phyloP scores from a whole-genome alignment of 2,888 invertebrate species.

The Mythimna lalbum region DNA sequence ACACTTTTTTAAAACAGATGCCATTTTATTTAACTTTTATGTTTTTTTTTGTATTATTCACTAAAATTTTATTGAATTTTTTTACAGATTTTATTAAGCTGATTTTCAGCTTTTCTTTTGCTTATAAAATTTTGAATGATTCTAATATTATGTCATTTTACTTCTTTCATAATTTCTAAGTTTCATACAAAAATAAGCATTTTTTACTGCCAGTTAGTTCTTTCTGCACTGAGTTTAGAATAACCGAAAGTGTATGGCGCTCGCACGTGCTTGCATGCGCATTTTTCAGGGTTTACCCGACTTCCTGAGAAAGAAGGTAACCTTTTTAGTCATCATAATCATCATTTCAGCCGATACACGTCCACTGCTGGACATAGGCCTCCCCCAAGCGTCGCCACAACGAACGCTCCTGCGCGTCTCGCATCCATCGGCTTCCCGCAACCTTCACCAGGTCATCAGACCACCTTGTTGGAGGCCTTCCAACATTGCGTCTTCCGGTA shows the following conservation, averaged over 20 bases:
- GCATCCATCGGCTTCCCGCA: too few relatives aligned
- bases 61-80: neutral
- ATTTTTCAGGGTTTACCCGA: neutral
- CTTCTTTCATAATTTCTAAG: neutral
- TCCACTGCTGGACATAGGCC: too few relatives aligned
- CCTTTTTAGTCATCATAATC: too few relatives aligned
- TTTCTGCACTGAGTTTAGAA: neutral
- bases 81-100: neutral
- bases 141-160: constrained; percentile 20
- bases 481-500: too few relatives aligned
- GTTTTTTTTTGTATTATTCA: neutral
- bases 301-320: neutral
- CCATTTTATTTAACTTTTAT: constrained; percentile 31
- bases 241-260: neutral
- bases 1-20: constrained; percentile 28
- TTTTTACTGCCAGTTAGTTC: constrained; percentile 31
- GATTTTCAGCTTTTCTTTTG: neutral
- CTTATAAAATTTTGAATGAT: constrained; percentile 25
- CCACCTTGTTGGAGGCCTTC: too few relatives aligned
- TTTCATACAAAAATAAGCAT: neutral
- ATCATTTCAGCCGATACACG: too few relatives aligned
- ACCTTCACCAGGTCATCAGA: too few relatives aligned
- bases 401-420: too few relatives aligned
- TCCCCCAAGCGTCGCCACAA: too few relatives aligned
- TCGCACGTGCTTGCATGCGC: neutral